phyloP scores from a whole-genome alignment of 2,113 vertebrate species.

The Polyodon spathula region DNA sequence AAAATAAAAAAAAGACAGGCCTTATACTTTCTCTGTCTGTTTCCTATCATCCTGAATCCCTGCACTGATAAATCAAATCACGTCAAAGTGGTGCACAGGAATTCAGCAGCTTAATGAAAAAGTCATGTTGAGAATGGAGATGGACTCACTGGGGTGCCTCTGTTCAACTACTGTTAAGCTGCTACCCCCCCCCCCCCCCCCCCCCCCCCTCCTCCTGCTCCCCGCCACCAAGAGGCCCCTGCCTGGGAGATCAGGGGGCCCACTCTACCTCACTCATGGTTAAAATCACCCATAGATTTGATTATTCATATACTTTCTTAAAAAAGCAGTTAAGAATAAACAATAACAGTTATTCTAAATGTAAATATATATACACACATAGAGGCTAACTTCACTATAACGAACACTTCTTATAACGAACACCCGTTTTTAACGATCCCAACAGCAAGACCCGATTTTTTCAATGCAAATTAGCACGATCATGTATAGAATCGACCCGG shows the following conservation, averaged over 20 bases:
- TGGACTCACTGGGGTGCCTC: conserved; percentile 31
- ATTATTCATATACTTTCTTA: too few relatives aligned
- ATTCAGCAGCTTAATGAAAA: conserved; percentile 79
- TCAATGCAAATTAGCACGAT: too few relatives aligned
- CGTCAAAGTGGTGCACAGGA: conserved; percentile 59
- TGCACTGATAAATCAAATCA: conserved; percentile 64
- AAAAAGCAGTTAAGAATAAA: too few relatives aligned
- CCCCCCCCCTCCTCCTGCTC: conserved; percentile 16
- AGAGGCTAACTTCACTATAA: too few relatives aligned
- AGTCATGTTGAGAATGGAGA: conserved; percentile 61
- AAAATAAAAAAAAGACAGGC: conserved; percentile 39
- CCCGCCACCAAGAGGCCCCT: conserved; percentile 33
- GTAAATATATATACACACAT: too few relatives aligned
- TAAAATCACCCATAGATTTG: too few relatives aligned
- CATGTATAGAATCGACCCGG: too few relatives aligned
- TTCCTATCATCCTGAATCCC: conserved; percentile 65
- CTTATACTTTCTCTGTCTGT: conserved; percentile 42
- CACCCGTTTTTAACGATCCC: too few relatives aligned
- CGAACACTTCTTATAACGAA: too few relatives aligned
- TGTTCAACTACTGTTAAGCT: conserved; percentile 24
- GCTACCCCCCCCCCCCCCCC: conserved; percentile 14
- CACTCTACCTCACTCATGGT: too few relatives aligned
- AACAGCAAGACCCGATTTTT: too few relatives aligned
- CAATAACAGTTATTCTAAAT: too few relatives aligned
- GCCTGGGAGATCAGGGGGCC: conserved; percentile 19